Percentiles rank a stretch among this genome's conserved stretches.
Evolutionary conservation across 2,888 invertebrate species (phyloP).

Genomic region (Standfussiana lucernea): DNA sequence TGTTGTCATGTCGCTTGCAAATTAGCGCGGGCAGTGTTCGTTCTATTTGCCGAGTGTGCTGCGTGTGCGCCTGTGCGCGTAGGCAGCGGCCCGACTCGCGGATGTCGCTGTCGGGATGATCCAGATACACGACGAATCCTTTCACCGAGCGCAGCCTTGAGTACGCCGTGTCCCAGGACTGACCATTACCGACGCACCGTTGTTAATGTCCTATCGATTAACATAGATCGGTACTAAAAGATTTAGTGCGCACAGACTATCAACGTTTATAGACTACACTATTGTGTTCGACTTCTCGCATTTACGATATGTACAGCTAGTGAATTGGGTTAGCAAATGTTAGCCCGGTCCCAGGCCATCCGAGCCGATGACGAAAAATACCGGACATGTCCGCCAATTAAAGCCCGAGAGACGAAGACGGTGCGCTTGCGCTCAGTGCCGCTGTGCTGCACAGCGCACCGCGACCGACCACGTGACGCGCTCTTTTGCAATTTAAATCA

Average conservation of each 20-base stretch:
- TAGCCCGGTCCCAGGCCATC: slow-evolving; percentile 75
- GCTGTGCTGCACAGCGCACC: slow-evolving; percentile 67
- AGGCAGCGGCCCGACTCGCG: slow-evolving; percentile 57
- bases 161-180: slow-evolving; percentile 79
- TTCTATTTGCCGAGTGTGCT: slow-evolving; percentile 22
- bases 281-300: slow-evolving; percentile 77
- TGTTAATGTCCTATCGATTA: slow-evolving; percentile 88
- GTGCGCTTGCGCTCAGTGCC: slow-evolving; percentile 63
- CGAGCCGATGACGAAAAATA: slow-evolving; percentile 69
- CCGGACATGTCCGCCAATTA: slow-evolving; percentile 80
- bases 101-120: slow-evolving; percentile 83
- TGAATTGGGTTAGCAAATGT: slow-evolving; percentile 73
- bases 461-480: slow-evolving; percentile 72
- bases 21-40: slow-evolving; percentile 34
- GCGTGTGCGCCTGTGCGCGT: slow-evolving; percentile 31
- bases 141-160: slow-evolving; percentile 88
- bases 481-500: slow-evolving; percentile 84
- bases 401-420: slow-evolving; percentile 68
- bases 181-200: slow-evolving; percentile 86
- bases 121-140: slow-evolving; percentile 88
- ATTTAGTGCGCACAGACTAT: slow-evolving; percentile 79
- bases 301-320: slow-evolving; percentile 69
- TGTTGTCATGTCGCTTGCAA: slow-evolving; percentile 32
- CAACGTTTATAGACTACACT: slow-evolving; percentile 75
- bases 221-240: slow-evolving; percentile 86